Percentiles rank a stretch among this genome's conserved stretches.
These are phyloP conservation scores for Parotocinclus haroldoi DNA, from an alignment of 2,797 vertebrate species.

Conservation along the genomic window DNA sequence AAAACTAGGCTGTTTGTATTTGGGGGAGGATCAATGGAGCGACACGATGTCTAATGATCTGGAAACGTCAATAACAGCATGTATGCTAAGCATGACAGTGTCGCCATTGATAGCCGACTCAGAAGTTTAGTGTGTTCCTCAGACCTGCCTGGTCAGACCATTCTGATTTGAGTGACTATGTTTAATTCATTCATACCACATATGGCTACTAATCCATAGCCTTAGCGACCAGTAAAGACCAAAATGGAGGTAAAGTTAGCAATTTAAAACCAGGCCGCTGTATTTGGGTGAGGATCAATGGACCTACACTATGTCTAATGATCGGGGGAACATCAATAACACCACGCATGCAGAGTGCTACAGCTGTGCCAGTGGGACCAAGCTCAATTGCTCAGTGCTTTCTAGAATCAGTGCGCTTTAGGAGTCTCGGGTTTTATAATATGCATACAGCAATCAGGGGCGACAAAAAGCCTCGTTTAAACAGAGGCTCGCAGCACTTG, in stretches of 20 bases:
- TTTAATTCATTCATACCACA: not conserved
- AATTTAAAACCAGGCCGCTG: constrained; percentile 13
- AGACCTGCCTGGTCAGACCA: not conserved
- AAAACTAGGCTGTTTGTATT: constrained; percentile 2
- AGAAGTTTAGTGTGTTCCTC: constrained; percentile 10
- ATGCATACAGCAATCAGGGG: not conserved
- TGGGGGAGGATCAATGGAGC: constrained; percentile 9
- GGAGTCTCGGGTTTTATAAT: not conserved
- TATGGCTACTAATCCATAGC: constrained; percentile 1
- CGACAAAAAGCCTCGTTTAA: too few species aligned
- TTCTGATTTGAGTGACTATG: not conserved
- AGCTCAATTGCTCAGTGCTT: constrained; percentile 4
- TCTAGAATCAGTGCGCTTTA: constrained; percentile 6
- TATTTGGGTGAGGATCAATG: constrained; percentile 13
- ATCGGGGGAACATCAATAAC: constrained; percentile 23
- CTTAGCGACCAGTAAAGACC: not conserved
- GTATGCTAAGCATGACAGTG: not conserved
- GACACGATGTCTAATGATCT: constrained; percentile 18
- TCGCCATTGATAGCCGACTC: not conserved
- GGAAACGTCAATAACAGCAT: constrained; percentile 19
- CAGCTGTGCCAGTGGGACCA: not conserved
- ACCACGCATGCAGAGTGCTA: constrained; percentile 1
- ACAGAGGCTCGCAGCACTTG: too few species aligned
- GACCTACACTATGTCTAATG: constrained; percentile 10
- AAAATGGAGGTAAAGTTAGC: constrained; percentile 1